A percentile compares a stretch with the other conserved stretches of the same genome.
Conservation (phyloP, 1,140 invertebrate genomes). For the Bombus breviceps region DNA sequence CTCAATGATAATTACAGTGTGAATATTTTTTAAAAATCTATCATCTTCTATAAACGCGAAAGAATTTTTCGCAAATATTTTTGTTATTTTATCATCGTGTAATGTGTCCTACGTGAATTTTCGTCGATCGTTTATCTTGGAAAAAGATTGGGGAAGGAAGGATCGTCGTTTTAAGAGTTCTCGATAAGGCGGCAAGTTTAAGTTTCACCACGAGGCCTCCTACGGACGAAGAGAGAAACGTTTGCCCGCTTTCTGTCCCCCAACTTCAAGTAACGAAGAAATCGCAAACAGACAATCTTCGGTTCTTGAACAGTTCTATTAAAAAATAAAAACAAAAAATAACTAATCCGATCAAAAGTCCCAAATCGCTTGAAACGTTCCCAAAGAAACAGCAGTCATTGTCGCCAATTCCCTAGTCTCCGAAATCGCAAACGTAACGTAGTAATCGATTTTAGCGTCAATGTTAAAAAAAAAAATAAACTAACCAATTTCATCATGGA, state of each 20-base stretch:
- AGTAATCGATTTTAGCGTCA: not conserved
- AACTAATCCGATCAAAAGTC: not conserved
- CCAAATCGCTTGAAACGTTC: not conserved
- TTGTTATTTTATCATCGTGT: no score
- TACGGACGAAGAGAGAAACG: not conserved
- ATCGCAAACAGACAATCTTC: not conserved
- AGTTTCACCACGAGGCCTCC: not conserved
- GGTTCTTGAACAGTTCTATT: not conserved
- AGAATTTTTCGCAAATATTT: no score
- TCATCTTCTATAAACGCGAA: no score
- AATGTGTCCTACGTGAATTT: no score
- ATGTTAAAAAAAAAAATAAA: not conserved
- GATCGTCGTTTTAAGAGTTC: not conserved
- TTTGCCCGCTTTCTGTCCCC: not conserved
- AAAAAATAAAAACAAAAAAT: no score
- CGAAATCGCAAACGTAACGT: not conserved
- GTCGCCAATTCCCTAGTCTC: not conserved
- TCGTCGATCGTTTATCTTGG: not conserved
- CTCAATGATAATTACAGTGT: no score
- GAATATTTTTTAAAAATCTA: no score
- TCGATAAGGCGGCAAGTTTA: not conserved
- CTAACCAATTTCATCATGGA: not conserved
- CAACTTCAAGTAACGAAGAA: not conserved
- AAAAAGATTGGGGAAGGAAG: not conserved
- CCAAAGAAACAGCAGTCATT: not conserved